Percentiles rank a stretch among this genome's conserved stretches.
Evolutionary conservation across 2,113 vertebrate genomes (phyloP).

Genomic region (Tupaia chinensis): DNA sequence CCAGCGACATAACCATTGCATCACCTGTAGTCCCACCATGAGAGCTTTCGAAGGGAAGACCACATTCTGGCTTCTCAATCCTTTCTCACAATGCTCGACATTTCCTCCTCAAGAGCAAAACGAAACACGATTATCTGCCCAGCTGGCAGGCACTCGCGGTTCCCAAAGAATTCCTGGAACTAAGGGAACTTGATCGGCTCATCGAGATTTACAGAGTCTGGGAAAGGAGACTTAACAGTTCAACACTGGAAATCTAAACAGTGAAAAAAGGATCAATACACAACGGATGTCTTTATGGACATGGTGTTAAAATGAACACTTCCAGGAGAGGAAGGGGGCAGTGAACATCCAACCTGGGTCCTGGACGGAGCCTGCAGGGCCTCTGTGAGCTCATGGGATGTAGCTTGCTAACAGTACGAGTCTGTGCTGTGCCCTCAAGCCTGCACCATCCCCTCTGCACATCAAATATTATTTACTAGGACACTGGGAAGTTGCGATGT

Average conservation of each 20-base stretch:
- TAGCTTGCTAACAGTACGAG: too few relatives aligned
- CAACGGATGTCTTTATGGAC: conserved; percentile 20
- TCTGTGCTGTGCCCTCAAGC: too few relatives aligned
- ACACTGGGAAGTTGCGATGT: too few relatives aligned
- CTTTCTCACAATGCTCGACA: neutral
- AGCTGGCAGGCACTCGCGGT: neutral
- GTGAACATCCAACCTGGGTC: too few relatives aligned
- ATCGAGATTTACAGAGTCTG: conserved; percentile 58
- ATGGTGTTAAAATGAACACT: neutral
- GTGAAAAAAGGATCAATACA: neutral
- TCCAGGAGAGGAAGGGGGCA: neutral
- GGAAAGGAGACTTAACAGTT: conserved; percentile 38
- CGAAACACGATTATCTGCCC: neutral
- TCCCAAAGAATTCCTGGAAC: conserved; percentile 70
- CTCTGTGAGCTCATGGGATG: neutral
- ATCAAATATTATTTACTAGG: neutral
- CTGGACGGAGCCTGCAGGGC: neutral
- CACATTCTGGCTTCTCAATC: neutral
- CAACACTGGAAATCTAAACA: conserved; percentile 45
- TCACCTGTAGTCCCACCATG: too few relatives aligned
- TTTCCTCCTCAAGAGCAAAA: conserved; percentile 3
- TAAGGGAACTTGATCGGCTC: conserved; percentile 53
- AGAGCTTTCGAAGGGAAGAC: neutral
- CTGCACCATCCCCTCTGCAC: fast-evolving
- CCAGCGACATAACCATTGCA: too few relatives aligned